Evolutionary conservation across 2,888 invertebrate species (phyloP), one percentile per base, ranked within the genome.

Genomic region (Troides oblongomaculatus): DNA sequence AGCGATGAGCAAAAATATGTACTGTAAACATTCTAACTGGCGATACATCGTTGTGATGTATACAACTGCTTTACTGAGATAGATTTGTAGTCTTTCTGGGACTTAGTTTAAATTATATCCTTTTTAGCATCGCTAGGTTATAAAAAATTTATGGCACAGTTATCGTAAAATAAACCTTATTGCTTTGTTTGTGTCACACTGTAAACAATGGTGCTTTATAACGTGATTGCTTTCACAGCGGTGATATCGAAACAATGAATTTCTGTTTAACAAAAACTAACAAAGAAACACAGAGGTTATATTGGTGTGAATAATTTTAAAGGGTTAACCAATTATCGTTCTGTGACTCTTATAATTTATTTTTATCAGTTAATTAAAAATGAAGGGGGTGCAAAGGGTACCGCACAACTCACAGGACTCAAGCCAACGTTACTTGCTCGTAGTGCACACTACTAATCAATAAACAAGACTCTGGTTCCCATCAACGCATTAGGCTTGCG

Each of bases 141-240:
- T 50, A 50, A 50, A 50, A 50, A 50, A 50, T 50, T 30, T 50
- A 50, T 50, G 50, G 50, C 50, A 18, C 18, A 14, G 50, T 50
- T 43, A 58, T 56, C 57, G 14, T 23, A 57, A 43, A 65, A 59
- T 57, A 58, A 50, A 53, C 12, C 12, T 66, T 50, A 66, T 36
- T 58, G 46, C 65, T 58, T 66, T 43, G 66, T 67, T 67, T 67
- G 62, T 67, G 62, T 62, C 50, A 30, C 25, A 23, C 5, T 62
- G 66, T 23, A 57, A 62, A 67, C 25, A 62, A 67, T 62, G 62
- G 14, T 61, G 60, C 30, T 39, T 61, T 56, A 36, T 23, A 56
- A 7, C 39, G 56, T 62, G 61, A 62, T 61, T 61, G 53, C 50
- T 53, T 53, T 56, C 62, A 61, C 53, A 18, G 39, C 56, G 62